Base-by-base conservation (phyloP, 1,140 invertebrate species). In the Brachionus rotundiformis region DNA sequence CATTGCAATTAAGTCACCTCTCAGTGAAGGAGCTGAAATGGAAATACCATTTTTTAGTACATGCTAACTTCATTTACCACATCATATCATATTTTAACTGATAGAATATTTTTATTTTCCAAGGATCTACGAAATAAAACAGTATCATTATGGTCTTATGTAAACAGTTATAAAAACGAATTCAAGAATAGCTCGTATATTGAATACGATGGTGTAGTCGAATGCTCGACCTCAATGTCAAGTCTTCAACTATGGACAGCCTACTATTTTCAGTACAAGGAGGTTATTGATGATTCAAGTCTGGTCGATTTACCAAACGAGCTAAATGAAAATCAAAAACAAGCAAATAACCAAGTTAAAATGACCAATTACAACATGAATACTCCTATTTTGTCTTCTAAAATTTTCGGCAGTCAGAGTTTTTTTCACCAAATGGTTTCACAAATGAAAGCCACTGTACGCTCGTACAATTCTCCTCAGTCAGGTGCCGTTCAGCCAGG, bases 91-190 rank as follows among this genome's bases (percentile, higher is more conserved):
- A n/a, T n/a, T n/a, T n/a, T n/a, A n/a, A n/a, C n/a, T n/a, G n/a
- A n/a, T 39, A 6, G 36, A 39, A 39, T 39, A 4, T 39, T 10
- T 39, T 39, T 39, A 10, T 31, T 29, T 63, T 31, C 13, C 5
- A 63, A 63, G 61, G 63, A 68, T 68, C 31, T 68, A 16, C 68
- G 39, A 25, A 44, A 41, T 98, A 2, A 97, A 95, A 87, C 91
- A 93, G 82, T 94, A 0, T 98, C 96, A 0, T 87, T 99, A 7
- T 99, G 97, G 98, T 98, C 96, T 0, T 95, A 93, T 85, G 93
- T 94, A 2, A 98, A 98, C 87, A 94, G 92, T 83, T 91, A 94
- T 71, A 80, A 86, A 19, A 93, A 95, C 63, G 89, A 95, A 65
- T 99, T 95, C 88, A 90, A 92, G 79, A 99, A 99, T 89, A 95